These are phyloP conservation scores for Hydractinia symbiolongicarpus DNA, from an alignment of 30 jellyfish, hydroid and myxozoan species.

Conservation along the genomic window DNA sequence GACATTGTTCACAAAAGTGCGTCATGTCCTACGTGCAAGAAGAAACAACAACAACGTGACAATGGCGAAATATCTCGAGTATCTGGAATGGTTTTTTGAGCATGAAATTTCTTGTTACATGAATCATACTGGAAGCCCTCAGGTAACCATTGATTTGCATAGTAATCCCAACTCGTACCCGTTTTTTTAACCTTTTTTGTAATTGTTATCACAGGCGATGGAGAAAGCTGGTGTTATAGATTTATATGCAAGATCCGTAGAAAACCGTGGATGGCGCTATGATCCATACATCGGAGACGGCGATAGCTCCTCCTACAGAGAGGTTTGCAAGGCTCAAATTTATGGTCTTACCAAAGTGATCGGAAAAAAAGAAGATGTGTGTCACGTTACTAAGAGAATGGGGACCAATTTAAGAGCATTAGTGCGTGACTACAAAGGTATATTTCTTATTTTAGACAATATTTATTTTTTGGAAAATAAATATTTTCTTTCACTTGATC, in stretches of 20 bases:
- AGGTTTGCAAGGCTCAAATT: neutral
- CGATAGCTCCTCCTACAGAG: too few species aligned
- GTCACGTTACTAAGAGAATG: constrained; percentile 9
- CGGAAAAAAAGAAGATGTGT: neutral
- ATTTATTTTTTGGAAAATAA: neutral
- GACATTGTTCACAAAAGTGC: neutral
- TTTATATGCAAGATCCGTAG: neutral
- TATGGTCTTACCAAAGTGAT: neutral
- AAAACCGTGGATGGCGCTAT: neutral
- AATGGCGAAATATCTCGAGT: neutral
- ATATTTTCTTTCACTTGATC: neutral
- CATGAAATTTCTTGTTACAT: neutral
- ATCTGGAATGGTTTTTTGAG: neutral
- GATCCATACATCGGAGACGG: constrained; percentile 1
- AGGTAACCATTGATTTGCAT: neutral
- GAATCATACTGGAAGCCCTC: neutral
- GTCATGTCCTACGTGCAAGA: neutral
- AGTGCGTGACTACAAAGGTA: constrained; percentile 17
- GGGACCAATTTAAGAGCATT: neutral
- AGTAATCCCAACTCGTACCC: too few species aligned
- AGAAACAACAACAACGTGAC: neutral
- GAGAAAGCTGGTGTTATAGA: neutral
- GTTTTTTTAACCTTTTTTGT: too few species aligned
- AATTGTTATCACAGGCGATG: neutral
- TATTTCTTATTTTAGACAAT: neutral